Percentiles rank a stretch among this genome's conserved stretches.
Evolutionary conservation across 2,113 vertebrate genomes (phyloP).

Genomic region (Cochlearius cochlearius): DNA sequence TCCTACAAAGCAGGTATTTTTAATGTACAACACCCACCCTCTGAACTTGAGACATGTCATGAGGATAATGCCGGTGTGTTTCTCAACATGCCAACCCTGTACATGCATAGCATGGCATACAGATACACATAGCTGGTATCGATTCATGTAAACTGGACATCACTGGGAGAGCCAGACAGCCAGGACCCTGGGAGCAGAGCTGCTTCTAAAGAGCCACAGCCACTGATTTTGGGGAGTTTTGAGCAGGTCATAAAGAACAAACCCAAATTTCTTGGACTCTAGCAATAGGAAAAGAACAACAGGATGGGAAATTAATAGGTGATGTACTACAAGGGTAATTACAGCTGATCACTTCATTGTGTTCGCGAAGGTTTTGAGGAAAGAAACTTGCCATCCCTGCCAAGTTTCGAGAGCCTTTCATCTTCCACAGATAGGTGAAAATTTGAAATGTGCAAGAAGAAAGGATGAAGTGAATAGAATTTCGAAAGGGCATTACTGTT

Average conservation of each 20-base stretch:
- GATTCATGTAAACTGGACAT: background rate
- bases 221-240: background rate
- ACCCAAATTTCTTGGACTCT: background rate
- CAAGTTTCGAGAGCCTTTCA: background rate
- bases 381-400: background rate
- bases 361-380: background rate
- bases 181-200: background rate
- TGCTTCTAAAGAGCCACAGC: background rate
- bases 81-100: background rate
- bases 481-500: background rate
- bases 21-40: background rate
- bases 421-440: background rate
- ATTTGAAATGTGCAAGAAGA: background rate
- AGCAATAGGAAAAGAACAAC: background rate
- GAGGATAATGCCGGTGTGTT: background rate
- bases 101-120: rapidly evolving
- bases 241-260: background rate
- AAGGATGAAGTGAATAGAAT: background rate
- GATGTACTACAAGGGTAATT: background rate
- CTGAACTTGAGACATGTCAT: background rate
- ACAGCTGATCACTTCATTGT: background rate
- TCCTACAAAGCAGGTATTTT: background rate
- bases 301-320: background rate
- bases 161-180: background rate
- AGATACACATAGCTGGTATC: background rate